phyloP scores from a whole-genome alignment of 2,797 vertebrate species.

The Balearica regulorum region DNA sequence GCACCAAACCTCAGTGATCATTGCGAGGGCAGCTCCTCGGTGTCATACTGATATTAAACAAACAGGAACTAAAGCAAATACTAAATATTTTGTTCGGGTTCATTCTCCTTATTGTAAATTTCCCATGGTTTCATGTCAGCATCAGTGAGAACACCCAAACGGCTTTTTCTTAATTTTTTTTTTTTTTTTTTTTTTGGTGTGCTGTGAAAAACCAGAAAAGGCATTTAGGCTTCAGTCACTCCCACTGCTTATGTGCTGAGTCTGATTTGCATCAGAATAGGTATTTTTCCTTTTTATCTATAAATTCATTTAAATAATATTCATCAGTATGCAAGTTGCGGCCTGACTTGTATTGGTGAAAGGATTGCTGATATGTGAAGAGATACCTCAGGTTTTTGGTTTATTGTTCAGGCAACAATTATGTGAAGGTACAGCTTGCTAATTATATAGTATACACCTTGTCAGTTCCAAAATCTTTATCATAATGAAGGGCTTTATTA shows the following conservation, averaged over 20 bases:
- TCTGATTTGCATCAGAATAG: constrained; percentile 47
- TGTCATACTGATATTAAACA: not conserved
- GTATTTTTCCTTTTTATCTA: constrained; percentile 24
- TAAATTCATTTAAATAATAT: constrained; percentile 16
- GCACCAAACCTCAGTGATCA: not conserved
- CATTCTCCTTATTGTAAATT: not conserved
- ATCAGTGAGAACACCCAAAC: not conserved
- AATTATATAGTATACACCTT: not conserved
- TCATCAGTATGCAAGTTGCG: not conserved
- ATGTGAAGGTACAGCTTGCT: not conserved
- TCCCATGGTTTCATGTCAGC: not conserved
- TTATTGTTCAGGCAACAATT: not conserved
- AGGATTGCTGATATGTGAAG: not conserved
- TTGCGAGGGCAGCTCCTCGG: not conserved
- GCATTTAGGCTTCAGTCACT: not conserved
- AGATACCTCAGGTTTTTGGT: not conserved
- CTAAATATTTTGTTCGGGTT: not conserved
- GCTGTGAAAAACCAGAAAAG: not conserved
- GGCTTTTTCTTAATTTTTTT: not conserved
- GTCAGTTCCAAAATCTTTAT: not conserved
- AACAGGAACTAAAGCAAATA: not conserved
- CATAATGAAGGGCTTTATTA: not conserved
- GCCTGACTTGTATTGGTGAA: not conserved
- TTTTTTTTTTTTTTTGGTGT: not conserved
- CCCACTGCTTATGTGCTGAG: not conserved